A percentile compares a stretch with the other conserved stretches of the same genome.
These are phyloP conservation scores for Ptilonorhynchus violaceus DNA, from an alignment of 2,113 vertebrate genomes.

Conservation along the genomic window DNA sequence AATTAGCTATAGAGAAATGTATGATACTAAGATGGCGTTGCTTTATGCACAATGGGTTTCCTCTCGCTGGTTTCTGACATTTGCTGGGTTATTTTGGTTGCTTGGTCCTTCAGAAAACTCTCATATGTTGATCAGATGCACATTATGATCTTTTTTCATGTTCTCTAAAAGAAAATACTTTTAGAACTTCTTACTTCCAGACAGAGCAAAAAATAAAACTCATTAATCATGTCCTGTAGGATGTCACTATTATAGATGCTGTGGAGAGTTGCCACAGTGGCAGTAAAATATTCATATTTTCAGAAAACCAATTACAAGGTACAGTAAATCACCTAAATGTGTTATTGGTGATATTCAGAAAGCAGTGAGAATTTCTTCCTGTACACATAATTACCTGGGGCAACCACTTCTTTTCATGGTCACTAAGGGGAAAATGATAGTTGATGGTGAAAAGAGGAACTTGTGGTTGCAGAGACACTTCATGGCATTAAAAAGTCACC, in stretches of 20 bases:
- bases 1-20: not conserved
- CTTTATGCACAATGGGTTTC: not conserved
- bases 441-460: not conserved
- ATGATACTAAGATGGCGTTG: not conserved
- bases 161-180: conserved; percentile 26
- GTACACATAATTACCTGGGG: conserved; percentile 47
- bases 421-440: conserved; percentile 24
- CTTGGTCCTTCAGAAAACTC: not conserved
- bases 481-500: not conserved
- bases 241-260: conserved; percentile 74
- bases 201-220: conserved; percentile 47
- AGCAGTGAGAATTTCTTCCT: conserved; percentile 39
- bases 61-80: not conserved
- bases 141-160: not conserved
- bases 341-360: conserved; percentile 50
- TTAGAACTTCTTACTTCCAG: conserved; percentile 48
- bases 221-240: conserved; percentile 65
- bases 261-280: conserved; percentile 67
- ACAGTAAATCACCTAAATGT: conserved; percentile 60
- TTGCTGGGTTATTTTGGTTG: not conserved
- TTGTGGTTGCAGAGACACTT: not conserved
- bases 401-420: conserved; percentile 41
- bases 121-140: not conserved
- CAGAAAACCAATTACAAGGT: conserved; percentile 66
- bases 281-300: conserved; percentile 71